phyloP scores from a whole-genome alignment of 1,140 invertebrate genomes.

The Mactra quadrangularis region DNA sequence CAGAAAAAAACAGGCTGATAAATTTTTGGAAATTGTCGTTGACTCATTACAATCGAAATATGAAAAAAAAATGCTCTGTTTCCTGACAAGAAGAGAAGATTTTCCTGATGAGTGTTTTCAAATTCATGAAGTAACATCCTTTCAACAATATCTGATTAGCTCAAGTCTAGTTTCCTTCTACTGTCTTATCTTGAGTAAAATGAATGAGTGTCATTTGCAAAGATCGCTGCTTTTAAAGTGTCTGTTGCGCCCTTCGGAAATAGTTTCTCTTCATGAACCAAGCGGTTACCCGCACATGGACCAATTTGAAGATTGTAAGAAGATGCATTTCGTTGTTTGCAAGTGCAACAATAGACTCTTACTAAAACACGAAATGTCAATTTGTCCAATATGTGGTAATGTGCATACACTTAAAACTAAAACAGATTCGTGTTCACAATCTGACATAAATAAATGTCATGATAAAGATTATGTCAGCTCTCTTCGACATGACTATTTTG shows the following conservation, averaged over 20 bases:
- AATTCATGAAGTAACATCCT: slow-evolving; percentile 2
- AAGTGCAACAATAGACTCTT: no score
- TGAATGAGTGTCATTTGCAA: no score
- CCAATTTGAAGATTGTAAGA: no score
- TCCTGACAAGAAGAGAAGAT: slow-evolving; percentile 8
- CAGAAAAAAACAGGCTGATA: neutral
- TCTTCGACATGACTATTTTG: no score
- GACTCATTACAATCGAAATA: neutral
- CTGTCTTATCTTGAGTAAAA: no score
- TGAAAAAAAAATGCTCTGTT: neutral
- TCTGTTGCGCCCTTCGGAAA: no score
- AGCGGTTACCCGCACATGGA: no score
- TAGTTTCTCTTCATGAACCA: no score
- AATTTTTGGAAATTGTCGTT: neutral
- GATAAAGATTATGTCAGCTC: neutral
- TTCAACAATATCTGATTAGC: slow-evolving; percentile 8
- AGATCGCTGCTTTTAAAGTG: no score
- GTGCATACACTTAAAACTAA: neutral
- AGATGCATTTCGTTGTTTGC: no score
- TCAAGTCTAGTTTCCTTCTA: slow-evolving; percentile 12
- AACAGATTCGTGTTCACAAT: neutral
- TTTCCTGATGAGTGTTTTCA: neutral
- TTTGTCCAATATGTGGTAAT: neutral
- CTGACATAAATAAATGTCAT: neutral
- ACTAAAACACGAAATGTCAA: no score